Evolutionary conservation across 1,140 invertebrate species (phyloP), one percentile per base, ranked within the genome.

Genomic region (Trachymyrmex septentrionalis): DNA sequence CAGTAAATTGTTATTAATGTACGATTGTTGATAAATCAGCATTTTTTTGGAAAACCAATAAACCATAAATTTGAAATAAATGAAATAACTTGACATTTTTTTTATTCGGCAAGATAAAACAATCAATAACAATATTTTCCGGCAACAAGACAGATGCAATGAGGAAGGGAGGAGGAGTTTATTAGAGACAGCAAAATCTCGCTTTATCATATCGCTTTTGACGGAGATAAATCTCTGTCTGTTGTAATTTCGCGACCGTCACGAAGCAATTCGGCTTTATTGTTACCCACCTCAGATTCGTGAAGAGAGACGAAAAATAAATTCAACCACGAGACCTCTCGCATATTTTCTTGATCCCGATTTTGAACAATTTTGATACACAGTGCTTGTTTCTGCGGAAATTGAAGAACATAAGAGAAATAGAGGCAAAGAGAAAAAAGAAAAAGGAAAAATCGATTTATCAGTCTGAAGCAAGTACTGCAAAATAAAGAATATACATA

Each of bases 161-260:
- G 48, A 34, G 9, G 7, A 67, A 6, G 30, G 34, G n/a, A 34
- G 5, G 19, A 72, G 6, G 19, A 81, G 80, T 73, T 82, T 72
- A 82, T 72, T 73, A 84, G 55, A 61, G n/a, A 61, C 55, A 57
- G n/a, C 48, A 57, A 30, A 61, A 63, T 21, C 5, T 19, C 24
- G 19, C 44, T 27, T 59, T 12, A 34, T 84, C 55, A 63, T 84
- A 84, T 59, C n/a, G 55, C 80, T 19, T n/a, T n/a, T 84, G 69
- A 73, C 38, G n/a, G 55, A 75, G 80, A 84, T 84, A 84, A 84
- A 84, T 84, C 57, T 75, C 30, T 2, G 67, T 72, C 34, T 38
- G 38, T 73, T 61, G 80, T 72, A 84, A 84, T 84, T 44, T 84
- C 38, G 12, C 21, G n/a, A n/a, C 19, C 30, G 27, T 55, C 73